Conservation (phyloP, 1,140 invertebrate species). For the Atta cephalotes region DNA sequence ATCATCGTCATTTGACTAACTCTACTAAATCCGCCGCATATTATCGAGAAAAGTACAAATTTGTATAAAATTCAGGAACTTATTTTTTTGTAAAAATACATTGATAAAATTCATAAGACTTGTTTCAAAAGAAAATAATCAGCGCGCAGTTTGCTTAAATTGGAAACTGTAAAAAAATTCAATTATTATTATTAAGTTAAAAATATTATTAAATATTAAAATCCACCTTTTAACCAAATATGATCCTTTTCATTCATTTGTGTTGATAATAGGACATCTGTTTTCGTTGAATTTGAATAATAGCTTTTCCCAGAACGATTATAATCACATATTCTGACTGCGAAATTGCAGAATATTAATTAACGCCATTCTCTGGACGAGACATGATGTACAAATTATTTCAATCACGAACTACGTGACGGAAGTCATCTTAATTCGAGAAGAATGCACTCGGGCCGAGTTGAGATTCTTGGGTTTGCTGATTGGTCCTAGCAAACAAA, state of each 20-base stretch:
- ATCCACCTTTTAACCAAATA: too few relatives aligned
- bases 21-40: not conserved
- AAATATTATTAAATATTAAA: too few relatives aligned
- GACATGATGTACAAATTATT: conserved; percentile 56
- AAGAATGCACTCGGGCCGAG: conserved; percentile 71
- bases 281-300: not conserved
- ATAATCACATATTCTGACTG: conserved; percentile 17
- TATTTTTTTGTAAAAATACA: not conserved
- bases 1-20: conserved; percentile 31
- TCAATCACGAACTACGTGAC: conserved; percentile 67
- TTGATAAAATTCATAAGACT: too few relatives aligned
- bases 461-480: conserved; percentile 80
- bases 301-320: not conserved
- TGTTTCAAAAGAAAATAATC: too few relatives aligned
- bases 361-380: not conserved
- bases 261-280: too few relatives aligned
- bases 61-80: not conserved
- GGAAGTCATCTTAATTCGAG: conserved; percentile 67
- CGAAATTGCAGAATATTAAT: conserved; percentile 31
- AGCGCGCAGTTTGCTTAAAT: too few relatives aligned
- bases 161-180: too few relatives aligned
- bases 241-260: too few relatives aligned
- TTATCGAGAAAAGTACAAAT: not conserved
- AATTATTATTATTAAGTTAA: too few relatives aligned
- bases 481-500: conserved; percentile 83